Base-by-base conservation (phyloP, 2,888 invertebrate species). In the Iselma pallidipennis region DNA sequence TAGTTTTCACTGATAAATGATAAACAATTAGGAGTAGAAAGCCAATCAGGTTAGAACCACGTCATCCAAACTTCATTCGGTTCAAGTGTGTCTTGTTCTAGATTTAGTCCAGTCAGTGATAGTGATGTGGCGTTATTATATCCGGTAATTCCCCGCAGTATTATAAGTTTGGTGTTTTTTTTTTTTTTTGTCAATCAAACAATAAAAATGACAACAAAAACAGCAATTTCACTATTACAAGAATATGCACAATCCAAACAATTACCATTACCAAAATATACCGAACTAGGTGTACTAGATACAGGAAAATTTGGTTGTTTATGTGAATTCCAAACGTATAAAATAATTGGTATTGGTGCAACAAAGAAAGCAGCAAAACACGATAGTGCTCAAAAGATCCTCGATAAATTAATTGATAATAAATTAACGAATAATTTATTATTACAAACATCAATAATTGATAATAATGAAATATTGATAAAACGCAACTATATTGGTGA, bases 321-420 rank as follows among this genome's bases (percentile, higher is more conserved):
- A 19, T 59, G 56, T 28, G 14, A 49, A n/a, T 16, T 61, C 7
- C 57, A 10, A 19, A 19, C 9, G 1, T 3, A 42, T 42, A 9
- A 42, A 19, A 4, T 55, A 2, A 14, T 19, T 21, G 71, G 66
- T 49, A 54, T 52, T 61, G 71, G 63, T 19, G 26, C 25, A 19
- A 64, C 66, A 26, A 71, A 71, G 60, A 68, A 71, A 50, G 62
- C 63, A 45, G 68, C 71, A 14, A 71, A 71, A 56, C 68, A 69
- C n/a, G 59, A 65, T 4, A 49, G 55, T 61, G 71, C 69, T 14
- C 31, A 62, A n/a, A 59, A 61, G 12, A 65, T 64, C 9, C 29
- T 71, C 25, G 33, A 57, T 48, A 53, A 52, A 21, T 6, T 51
- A 6, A 58, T 49, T 31, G 57, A 33, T 6, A 10, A 23, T 9